Base-by-base conservation (phyloP, 53 echinoderm and acorn worm genomes). In the Glandiceps talaboti region DNA sequence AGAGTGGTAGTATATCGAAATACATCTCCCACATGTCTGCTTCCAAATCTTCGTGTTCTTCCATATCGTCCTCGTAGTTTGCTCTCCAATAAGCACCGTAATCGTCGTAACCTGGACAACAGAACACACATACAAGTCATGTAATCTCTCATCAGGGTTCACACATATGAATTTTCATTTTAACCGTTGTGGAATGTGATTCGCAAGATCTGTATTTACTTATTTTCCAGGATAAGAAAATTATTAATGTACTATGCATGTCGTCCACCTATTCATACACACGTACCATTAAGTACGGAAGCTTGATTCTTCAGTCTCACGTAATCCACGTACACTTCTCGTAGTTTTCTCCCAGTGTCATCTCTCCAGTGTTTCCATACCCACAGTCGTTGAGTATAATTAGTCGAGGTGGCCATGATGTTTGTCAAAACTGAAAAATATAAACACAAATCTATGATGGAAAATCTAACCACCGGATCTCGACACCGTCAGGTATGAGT, bases 321-420 rank as follows among this genome's bases (percentile, higher is more conserved):
- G 33, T 86, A 92, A 0, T 82, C 77, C n/a, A 85, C 73, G 32
- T 89, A 92, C 25, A 92, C 82, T 25, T 73, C 32, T 25, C 89
- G 76, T 27, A 92, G 86, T 64, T 74, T 33, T 26, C 82, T 76
- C 0, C 92, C 92, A 0, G 89, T 89, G 28, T 31, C 80, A 80
- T 92, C 87, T 1, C 87, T 84, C 92, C 92, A 92, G 0, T 88
- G 84, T 73, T 85, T 81, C 92, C 92, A 92, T 1, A 86, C 92
- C 92, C 92, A 89, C 10, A 92, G 77, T 14, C 86, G 75, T 32
- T 89, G 82, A 25, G 81, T 75, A 74, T 86, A 84, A 72, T 92
- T 82, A 14, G 82, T 76, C 0, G 89, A 86, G 0, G 28, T 75
- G 0, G 89, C 82, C 80, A 92, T 82, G 10, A 92, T 6, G 26